Evolutionary conservation across 2,797 vertebrate species (phyloP).

Genomic region (Tiaroga cobitis): DNA sequence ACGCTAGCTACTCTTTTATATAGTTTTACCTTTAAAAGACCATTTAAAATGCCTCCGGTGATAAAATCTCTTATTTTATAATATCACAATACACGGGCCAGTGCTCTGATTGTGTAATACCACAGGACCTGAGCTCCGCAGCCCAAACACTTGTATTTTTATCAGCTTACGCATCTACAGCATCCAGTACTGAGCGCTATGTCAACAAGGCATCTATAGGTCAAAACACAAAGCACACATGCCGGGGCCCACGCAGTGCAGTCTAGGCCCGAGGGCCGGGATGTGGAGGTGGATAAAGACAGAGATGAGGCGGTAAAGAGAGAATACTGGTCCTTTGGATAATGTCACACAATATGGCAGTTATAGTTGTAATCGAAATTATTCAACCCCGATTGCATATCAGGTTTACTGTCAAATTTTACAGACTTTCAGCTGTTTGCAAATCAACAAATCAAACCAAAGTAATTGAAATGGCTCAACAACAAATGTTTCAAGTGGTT

Average conservation of each 20-base stretch:
- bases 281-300: constrained; percentile 58
- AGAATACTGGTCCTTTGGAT: constrained; percentile 1
- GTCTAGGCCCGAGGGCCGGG: constrained; percentile 54
- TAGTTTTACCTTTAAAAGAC: constrained; percentile 11
- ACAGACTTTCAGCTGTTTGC: too few species aligned
- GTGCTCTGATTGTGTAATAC: constrained; percentile 55
- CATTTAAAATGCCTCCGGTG: constrained; percentile 37
- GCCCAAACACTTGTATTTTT: constrained; percentile 28
- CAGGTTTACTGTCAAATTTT: too few species aligned
- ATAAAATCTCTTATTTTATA: constrained; percentile 38
- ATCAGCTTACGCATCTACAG: not conserved
- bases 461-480: too few species aligned
- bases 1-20: constrained; percentile 6
- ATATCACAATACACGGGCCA: constrained; percentile 46
- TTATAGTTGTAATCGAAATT: not conserved
- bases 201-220: constrained; percentile 49
- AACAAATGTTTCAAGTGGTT: too few species aligned
- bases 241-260: constrained; percentile 43
- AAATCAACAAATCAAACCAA: too few species aligned
- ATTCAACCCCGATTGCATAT: too few species aligned
- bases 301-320: constrained; percentile 28
- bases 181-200: not conserved
- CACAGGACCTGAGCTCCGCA: constrained; percentile 5
- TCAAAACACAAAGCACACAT: constrained; percentile 42
- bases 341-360: constrained; percentile 13